Conservation (phyloP, 2,113 vertebrate genomes). For the Mionectes macconnelli region DNA sequence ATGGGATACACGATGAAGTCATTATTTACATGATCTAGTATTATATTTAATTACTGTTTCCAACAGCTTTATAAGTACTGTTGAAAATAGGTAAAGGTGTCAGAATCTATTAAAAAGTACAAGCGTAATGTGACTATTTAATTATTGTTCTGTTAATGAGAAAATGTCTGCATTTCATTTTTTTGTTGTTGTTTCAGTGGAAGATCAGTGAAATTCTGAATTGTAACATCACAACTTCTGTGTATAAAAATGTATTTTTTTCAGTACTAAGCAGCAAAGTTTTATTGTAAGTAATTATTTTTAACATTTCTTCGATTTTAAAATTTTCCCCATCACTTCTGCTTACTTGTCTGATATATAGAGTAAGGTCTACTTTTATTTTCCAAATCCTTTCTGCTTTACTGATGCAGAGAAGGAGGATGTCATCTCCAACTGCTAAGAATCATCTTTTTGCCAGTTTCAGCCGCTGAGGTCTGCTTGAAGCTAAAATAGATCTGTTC, state of each 20-base stretch:
- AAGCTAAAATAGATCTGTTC: conserved; percentile 56
- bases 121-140: conserved; percentile 20
- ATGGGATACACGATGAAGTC: neutral
- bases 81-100: neutral
- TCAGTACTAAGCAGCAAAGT: neutral
- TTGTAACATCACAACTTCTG: conserved; percentile 11
- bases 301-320: neutral
- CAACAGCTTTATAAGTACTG: neutral
- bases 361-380: neutral
- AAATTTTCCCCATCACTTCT: conserved; percentile 25
- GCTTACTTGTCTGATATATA: neutral
- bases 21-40: neutral
- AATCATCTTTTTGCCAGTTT: conserved; percentile 4
- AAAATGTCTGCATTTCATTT: conserved; percentile 45
- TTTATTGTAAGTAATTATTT: neutral
- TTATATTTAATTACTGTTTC: neutral
- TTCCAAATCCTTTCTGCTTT: conserved; percentile 52
- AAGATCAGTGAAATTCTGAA: neutral
- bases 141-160: conserved; percentile 25
- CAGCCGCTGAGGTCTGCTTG: conserved; percentile 10
- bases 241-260: conserved; percentile 4
- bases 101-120: neutral
- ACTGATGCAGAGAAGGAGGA: conserved; percentile 16
- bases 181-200: neutral
- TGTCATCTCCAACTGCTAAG: neutral